Evolutionary conservation across 2,888 invertebrate species (phyloP), one percentile per base, ranked within the genome.

Genomic region (Amphipoea oculea): DNA sequence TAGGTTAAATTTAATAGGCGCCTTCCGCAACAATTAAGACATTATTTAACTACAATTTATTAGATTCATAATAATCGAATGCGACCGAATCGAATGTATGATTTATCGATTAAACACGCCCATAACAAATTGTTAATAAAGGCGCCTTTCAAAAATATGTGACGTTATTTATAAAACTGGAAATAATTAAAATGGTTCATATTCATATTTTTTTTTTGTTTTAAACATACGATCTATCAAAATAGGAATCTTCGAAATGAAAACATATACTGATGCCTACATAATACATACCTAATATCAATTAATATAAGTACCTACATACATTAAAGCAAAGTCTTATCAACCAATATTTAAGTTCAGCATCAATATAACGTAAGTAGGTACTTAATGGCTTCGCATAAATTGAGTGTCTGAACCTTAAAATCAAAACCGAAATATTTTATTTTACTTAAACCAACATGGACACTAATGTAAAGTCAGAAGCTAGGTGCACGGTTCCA

Each of bases 91-190:
- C 80, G 72, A 84, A 75, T 81, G 73, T 20, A 72, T 81, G 73
- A 86, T 84, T 76, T 62, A 77, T 86, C 72, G 60, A 81, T 81
- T 65, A 70, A 73, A n/a, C 5, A 65, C 40, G 14, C 12, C 66
- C 79, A 66, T 76, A 65, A 1, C 17, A n/a, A 75, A 84, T 84
- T 76, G 40, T 36, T 79, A 74, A 83, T 72, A 20, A 14, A 40
- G 29, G 11, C 14, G 14, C 40, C 14, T 23, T 69, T 48, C 5
- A 69, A 68, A 40, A 42, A 51, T 11, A 57, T 12, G 6, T 42
- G 11, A n/a, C 48, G 57, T 40, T 68, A 17, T 74, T 62, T 73
- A 12, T 36, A 0, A 4, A 29, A 51, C 23, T 12, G 2, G 48
- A 23, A 36, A 36, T 51, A 20, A 4, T 20, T 2, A 14, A 51